Evolutionary conservation across 2,113 vertebrate genomes (phyloP), one percentile per base, ranked within the genome.

Genomic region (Prunella himalayana): DNA sequence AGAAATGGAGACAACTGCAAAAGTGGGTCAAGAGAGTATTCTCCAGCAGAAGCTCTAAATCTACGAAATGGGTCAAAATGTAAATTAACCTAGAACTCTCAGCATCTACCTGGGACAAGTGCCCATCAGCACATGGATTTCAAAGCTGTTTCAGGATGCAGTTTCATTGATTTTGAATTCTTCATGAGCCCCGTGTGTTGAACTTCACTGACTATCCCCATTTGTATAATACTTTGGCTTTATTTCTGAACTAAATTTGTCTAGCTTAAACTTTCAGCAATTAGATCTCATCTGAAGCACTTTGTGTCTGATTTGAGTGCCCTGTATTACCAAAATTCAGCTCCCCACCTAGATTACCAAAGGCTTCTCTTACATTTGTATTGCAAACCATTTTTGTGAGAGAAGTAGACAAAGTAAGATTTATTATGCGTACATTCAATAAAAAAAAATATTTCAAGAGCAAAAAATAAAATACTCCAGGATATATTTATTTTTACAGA

Each of bases 51-150:
- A 96, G 79, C 47, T 54, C 57, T 39, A 78, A 57, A 80, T 88
- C 59, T 82, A 54, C 57, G 60, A 93, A 94, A 83, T 60, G 80
- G 53, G 66, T 85, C 87, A 95, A 97, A 97, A 96, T 82, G 73
- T 75, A 92, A 94, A 91, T 82, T 76, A 72, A 42, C 63, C 18
- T 39, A 65, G 44, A 86, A 78, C 51, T 95, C 86, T 87, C 78
- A 89, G 42, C 68, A 37, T 76, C 72, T 81, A 47, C n/a, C 9
- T 73, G 54, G 71, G 59, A 61, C 65, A 90, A 87, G 61, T 9
- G 25, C 42, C 70, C 56, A 81, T 33, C 75, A 66, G 39, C 54
- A 76, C 41, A 11, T 16, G 23, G 54, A 81, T 75, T 88, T 91
- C 75, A 82, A 95, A 95, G 60, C 45, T 82, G 39, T 80, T 90